Base-by-base conservation (phyloP, 1,140 invertebrate species). In the Himalopsyche phryganea region DNA sequence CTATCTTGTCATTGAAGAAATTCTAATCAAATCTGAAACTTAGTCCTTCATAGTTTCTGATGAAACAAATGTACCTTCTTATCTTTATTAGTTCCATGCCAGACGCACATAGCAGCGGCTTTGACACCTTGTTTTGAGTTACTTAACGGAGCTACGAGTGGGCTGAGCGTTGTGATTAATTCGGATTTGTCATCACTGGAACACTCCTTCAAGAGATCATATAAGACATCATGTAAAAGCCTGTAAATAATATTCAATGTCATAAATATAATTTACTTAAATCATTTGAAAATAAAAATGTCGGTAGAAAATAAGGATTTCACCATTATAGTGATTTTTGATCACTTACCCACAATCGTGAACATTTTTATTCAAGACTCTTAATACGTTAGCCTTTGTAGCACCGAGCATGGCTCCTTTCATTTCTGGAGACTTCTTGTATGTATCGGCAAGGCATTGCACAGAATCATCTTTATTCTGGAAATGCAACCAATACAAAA, bases 51-150 rank as follows among this genome's bases (percentile, higher is more conserved):
- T n/a, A n/a, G n/a, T n/a, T n/a, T n/a, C n/a, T n/a, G n/a, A n/a
- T n/a, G n/a, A n/a, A n/a, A n/a, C n/a, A n/a, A n/a, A n/a, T n/a
- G n/a, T 40, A 80, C 78, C 75, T 94, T 87, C 65, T 82, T 80
- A 63, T 86, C 84, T 66, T 87, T 94, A 49, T 85, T 85, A n/a
- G 85, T 87, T 1, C 90, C 88, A 70, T 90, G 80, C 90, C 94
- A 96, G 42, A 98, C 82, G 68, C 91, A 93, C 19, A 88, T 74
- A 70, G 90, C 86, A 6, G 86, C 91, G 1, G 89, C 83, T 65
- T 85, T 82, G 5, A 86, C 81, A 13, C 95, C 95, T 61, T 89
- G 85, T 68, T 88, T 85, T 0, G 92, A 93, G 67, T 92, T 89
- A 19, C 90, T 80, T 59, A 98, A 85, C 57, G 90, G 84, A 1